A percentile compares a stretch with the other conserved stretches of the same genome.
Conservation (phyloP, 2,888 invertebrate genomes). For the Marasmarcha lunaedactyla region DNA sequence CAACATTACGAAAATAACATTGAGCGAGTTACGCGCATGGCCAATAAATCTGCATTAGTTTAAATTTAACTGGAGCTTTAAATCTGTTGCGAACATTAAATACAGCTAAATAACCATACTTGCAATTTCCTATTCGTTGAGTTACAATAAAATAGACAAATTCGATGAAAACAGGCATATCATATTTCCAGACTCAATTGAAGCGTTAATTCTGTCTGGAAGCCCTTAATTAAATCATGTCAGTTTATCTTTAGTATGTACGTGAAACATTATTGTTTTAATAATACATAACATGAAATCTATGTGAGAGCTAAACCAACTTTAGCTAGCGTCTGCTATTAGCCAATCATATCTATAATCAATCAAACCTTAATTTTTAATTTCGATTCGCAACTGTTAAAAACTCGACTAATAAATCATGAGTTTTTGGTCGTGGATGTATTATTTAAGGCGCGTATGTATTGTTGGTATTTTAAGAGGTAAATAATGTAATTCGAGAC, state of each 20-base stretch:
- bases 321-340: too few species aligned
- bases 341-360: too few species aligned
- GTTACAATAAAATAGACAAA: constrained; percentile 26
- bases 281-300: too few species aligned
- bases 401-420: not conserved
- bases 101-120: too few species aligned
- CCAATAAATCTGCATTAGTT: constrained; percentile 26
- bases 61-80: constrained; percentile 28
- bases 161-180: constrained; percentile 33
- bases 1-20: constrained; percentile 24
- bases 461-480: not conserved
- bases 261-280: too few species aligned
- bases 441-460: not conserved
- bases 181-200: too few species aligned
- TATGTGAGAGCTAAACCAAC: too few species aligned
- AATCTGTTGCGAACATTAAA: constrained; percentile 16
- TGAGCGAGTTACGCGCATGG: not conserved
- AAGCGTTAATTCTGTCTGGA: too few species aligned
- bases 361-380: too few species aligned
- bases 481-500: not conserved
- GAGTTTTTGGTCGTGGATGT: not conserved
- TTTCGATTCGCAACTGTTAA: too few species aligned
- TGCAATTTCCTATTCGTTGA: constrained; percentile 5
- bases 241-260: too few species aligned
- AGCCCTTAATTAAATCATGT: too few species aligned